These are phyloP conservation scores for Smittia sp. DNA, from an alignment of 2,888 invertebrate genomes.

Conservation along the genomic window DNA sequence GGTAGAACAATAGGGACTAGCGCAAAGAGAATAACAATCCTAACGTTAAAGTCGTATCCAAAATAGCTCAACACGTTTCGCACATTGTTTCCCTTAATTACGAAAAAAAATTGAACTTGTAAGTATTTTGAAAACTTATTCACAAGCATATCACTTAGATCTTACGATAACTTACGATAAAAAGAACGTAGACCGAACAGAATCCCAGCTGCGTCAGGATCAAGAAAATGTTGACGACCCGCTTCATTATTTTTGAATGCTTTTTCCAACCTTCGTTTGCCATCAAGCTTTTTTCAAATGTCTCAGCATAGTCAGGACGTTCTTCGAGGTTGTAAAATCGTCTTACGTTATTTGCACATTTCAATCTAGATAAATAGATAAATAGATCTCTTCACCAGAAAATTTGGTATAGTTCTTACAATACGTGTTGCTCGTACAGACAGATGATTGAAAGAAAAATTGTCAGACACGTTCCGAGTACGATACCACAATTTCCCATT, in stretches of 20 bases:
- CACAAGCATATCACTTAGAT: too few relatives aligned
- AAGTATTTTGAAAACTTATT: too few relatives aligned
- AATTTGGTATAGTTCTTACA: too few relatives aligned
- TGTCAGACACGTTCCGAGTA: conserved; percentile 75
- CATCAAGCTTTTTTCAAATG: conserved; percentile 61
- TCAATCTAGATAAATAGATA: too few relatives aligned
- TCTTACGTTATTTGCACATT: conserved; percentile 67
- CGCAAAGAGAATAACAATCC: conserved; percentile 71
- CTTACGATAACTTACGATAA: too few relatives aligned
- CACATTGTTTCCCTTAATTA: conserved; percentile 80
- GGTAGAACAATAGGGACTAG: conserved; percentile 69
- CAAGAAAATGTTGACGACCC: conserved; percentile 78
- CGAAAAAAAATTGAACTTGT: too few relatives aligned
- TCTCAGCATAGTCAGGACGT: conserved; percentile 76
- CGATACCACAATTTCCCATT: conserved; percentile 84
- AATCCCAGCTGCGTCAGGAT: conserved; percentile 95
- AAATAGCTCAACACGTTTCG: conserved; percentile 71
- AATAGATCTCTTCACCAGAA: too few relatives aligned
- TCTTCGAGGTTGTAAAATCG: conserved; percentile 58
- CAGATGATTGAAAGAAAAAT: conserved; percentile 78
- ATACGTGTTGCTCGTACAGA: conserved; percentile 87
- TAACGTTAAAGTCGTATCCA: conserved; percentile 61
- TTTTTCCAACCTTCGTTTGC: conserved; percentile 45
- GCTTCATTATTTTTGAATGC: conserved; percentile 64
- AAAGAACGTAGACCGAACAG: conserved; percentile 96